phyloP scores from a whole-genome alignment of 2,888 invertebrate genomes.

The Ryuthela nishihirai region DNA sequence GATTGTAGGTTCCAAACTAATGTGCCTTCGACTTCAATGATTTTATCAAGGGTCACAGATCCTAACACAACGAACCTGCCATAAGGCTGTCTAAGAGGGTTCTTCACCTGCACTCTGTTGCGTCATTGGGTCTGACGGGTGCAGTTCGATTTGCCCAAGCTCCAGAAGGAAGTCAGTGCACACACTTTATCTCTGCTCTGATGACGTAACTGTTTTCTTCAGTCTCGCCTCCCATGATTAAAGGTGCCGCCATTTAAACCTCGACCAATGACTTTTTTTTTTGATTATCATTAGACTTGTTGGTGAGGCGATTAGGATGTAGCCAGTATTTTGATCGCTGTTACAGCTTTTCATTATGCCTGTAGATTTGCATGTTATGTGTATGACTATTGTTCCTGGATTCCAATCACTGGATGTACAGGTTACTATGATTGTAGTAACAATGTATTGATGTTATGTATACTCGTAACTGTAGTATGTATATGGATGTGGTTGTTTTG shows the following conservation, averaged over 20 bases:
- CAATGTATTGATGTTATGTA: background rate
- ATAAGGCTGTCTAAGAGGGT: too few relatives aligned
- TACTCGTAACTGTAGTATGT: background rate
- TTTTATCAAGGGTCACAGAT: slow-evolving; percentile 11
- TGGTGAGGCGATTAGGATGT: slow-evolving; percentile 3
- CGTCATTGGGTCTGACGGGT: too few relatives aligned
- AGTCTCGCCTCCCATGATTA: background rate
- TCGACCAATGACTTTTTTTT: slow-evolving; percentile 7
- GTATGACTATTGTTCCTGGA: slow-evolving; percentile 26
- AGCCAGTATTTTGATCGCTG: slow-evolving; percentile 14
- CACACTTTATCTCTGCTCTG: background rate
- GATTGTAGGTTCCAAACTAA: slow-evolving; percentile 19
- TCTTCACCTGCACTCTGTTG: too few relatives aligned
- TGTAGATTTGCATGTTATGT: background rate
- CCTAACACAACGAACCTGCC: slow-evolving; percentile 24
- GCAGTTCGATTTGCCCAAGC: too few relatives aligned
- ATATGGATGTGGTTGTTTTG: slow-evolving; percentile 28
- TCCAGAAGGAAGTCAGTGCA: too few relatives aligned
- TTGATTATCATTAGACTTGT: slow-evolving; percentile 4
- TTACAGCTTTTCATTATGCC: slow-evolving; percentile 9
- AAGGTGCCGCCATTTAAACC: slow-evolving; percentile 10
- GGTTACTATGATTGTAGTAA: slow-evolving; percentile 22
- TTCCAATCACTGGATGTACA: slow-evolving; percentile 15
- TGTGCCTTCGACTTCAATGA: slow-evolving; percentile 24
- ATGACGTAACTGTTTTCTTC: too few relatives aligned